Evolutionary conservation across 2,113 vertebrate genomes (phyloP).

Genomic region (Heptranchias perlo): DNA sequence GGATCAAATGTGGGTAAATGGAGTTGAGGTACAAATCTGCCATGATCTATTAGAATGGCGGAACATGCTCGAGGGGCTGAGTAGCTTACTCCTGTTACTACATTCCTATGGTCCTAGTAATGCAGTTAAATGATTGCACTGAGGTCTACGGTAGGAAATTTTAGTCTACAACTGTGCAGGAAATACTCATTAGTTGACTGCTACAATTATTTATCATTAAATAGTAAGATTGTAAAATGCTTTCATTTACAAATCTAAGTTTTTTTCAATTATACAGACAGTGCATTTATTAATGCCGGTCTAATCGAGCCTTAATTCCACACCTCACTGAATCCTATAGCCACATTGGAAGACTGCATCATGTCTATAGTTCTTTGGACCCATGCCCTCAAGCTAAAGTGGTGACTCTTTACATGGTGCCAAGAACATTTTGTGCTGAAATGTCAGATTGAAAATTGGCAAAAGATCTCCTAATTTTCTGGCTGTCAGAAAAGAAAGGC

Average conservation of each 20-base stretch:
- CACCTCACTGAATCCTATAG: neutral
- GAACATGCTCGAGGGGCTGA: neutral
- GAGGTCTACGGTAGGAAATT: neutral
- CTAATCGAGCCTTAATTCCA: neutral
- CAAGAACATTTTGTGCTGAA: conserved; percentile 26
- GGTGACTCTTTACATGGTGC: neutral
- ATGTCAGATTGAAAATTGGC: neutral
- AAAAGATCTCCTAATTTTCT: neutral
- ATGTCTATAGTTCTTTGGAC: neutral
- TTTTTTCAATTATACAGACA: neutral
- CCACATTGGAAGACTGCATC: neutral
- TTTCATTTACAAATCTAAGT: neutral
- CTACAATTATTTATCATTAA: neutral
- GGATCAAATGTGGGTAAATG: neutral
- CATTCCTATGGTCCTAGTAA: neutral
- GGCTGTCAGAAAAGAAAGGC: neutral
- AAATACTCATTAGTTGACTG: neutral
- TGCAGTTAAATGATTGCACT: neutral
- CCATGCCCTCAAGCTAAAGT: neutral
- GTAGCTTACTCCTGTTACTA: neutral
- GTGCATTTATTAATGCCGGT: neutral
- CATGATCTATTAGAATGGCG: no score
- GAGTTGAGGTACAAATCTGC: neutral
- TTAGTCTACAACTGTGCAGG: neutral
- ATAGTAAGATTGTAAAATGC: neutral